Percentiles rank a stretch among this genome's conserved stretches.
Conservation (phyloP, 2,888 invertebrate genomes). For the Pimpla rufipes region DNA sequence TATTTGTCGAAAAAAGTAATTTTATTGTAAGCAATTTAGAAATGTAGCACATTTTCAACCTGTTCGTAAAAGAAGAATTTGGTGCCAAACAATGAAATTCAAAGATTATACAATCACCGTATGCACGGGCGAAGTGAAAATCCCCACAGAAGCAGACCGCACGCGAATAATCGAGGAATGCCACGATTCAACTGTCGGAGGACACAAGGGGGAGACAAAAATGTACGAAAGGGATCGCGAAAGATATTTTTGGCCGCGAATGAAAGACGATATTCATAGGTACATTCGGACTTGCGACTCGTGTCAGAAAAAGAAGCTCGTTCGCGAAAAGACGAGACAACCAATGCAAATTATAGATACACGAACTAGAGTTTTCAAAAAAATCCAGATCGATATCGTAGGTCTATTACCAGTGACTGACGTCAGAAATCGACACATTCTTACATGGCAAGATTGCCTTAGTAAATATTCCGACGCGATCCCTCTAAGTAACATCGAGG, state of each 20-base stretch:
- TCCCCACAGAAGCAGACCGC: not conserved
- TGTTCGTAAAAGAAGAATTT: not conserved
- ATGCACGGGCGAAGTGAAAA: not conserved
- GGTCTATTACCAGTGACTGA: conserved; percentile 66
- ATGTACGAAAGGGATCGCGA: conserved; percentile 47
- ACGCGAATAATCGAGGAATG: not conserved
- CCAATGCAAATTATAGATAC: conserved; percentile 48
- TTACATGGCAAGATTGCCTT: conserved; percentile 53
- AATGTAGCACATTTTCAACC: not conserved
- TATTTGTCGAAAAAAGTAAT: too few species aligned
- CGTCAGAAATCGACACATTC: conserved; percentile 52
- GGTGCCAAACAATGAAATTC: not conserved
- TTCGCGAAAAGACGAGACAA: not conserved
- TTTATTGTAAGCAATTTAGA: too few species aligned
- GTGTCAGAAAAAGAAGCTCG: too few species aligned
- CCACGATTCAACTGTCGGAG: too few species aligned
- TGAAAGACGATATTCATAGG: conserved; percentile 46
- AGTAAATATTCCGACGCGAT: conserved; percentile 58
- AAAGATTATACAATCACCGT: not conserved
- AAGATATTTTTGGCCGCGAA: conserved; percentile 45
- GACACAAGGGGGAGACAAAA: conserved; percentile 55
- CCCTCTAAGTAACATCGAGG: too few species aligned
- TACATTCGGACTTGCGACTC: conserved; percentile 48
- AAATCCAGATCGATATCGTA: not conserved
- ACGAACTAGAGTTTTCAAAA: conserved; percentile 12